A percentile compares a stretch with the other conserved stretches of the same genome.
phyloP scores from a whole-genome alignment of 2,113 vertebrate genomes.

The Brienomyrus longianalis region DNA sequence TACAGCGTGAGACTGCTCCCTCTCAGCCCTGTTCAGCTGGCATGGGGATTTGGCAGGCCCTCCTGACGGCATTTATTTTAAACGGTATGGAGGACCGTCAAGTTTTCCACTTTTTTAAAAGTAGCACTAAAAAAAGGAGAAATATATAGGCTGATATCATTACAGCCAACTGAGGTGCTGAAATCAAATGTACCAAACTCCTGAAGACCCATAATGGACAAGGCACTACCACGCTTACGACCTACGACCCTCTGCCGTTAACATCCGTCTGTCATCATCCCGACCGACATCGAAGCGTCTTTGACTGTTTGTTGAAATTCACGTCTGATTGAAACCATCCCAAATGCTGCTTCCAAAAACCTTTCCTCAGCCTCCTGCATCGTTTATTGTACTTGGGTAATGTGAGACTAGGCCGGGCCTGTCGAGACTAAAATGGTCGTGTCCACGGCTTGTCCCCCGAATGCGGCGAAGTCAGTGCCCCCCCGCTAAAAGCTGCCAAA shows the following conservation, averaged over 20 bases:
- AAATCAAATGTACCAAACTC: not conserved
- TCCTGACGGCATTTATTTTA: constrained; percentile 15
- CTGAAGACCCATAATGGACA: not conserved
- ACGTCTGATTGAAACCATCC: not conserved
- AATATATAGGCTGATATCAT: constrained; percentile 13
- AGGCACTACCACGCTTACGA: not conserved
- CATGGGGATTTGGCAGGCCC: not conserved
- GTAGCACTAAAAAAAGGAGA: not conserved
- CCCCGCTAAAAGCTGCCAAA: not conserved
- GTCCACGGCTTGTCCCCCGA: not conserved
- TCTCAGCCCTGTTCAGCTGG: constrained; percentile 2
- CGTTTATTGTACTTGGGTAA: constrained; percentile 9
- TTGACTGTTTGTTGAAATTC: constrained; percentile 4
- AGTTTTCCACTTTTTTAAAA: constrained; percentile 17
- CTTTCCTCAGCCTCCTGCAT: not conserved
- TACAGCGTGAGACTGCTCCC: not conserved
- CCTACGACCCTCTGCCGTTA: not conserved
- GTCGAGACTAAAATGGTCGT: not conserved
- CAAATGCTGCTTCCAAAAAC: not conserved
- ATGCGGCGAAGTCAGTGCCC: not conserved
- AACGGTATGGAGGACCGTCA: not conserved
- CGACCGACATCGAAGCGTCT: not conserved
- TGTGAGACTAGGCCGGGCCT: not conserved
- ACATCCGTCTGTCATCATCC: not conserved
- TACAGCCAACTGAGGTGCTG: not conserved